phyloP scores from a whole-genome alignment of 1,140 invertebrate genomes.

The Varroa destructor region DNA sequence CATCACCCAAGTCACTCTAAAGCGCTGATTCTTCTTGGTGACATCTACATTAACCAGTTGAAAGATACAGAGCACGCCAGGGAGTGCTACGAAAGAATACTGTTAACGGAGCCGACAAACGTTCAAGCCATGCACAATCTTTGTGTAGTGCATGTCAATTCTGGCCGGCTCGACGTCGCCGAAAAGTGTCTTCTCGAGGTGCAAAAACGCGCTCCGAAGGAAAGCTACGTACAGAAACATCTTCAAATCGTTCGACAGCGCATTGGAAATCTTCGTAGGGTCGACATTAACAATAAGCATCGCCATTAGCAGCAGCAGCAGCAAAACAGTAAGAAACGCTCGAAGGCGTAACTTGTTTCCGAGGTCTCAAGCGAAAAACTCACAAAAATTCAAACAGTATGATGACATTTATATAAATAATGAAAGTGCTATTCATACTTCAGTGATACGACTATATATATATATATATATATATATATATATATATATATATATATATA shows the following conservation, averaged over 20 bases:
- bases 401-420: no score
- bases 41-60: constrained; percentile 90
- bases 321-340: no score
- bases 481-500: no score
- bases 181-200: constrained; percentile 68
- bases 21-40: constrained; percentile 79
- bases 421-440: no score
- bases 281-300: constrained; percentile 28
- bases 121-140: constrained; percentile 88
- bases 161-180: constrained; percentile 63
- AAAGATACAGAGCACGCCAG: constrained; percentile 84
- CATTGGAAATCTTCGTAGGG: constrained; percentile 34
- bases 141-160: constrained; percentile 85
- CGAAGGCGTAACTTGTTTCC: no score
- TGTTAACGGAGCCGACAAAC: constrained; percentile 73
- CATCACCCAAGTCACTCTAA: constrained; percentile 88
- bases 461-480: no score
- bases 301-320: not conserved
- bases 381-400: no score
- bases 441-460: no score
- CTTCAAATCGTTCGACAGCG: constrained; percentile 65
- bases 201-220: constrained; percentile 61
- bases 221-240: constrained; percentile 78
- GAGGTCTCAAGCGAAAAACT: no score
- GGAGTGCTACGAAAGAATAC: constrained; percentile 75